Evolutionary conservation across 2,797 vertebrate genomes (phyloP).

Genomic region (Trichosurus vulpecula): DNA sequence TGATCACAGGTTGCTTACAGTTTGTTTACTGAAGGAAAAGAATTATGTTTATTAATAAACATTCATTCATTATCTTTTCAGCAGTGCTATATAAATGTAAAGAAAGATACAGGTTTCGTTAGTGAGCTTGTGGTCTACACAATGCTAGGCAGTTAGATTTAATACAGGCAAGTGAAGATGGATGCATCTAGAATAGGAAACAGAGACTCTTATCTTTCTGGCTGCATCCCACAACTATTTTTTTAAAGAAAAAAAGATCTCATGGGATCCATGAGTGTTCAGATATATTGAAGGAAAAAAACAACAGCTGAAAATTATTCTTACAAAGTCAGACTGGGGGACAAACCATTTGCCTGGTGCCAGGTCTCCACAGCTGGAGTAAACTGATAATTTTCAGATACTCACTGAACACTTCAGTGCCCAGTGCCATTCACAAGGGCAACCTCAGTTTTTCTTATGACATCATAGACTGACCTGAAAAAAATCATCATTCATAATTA

Average conservation of each 20-base stretch:
- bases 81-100: not conserved
- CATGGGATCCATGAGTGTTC: not conserved
- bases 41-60: constrained; percentile 32
- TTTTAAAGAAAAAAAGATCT: constrained; percentile 1
- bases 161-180: not conserved
- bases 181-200: not conserved
- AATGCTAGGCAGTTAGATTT: not conserved
- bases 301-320: not conserved
- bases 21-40: constrained; percentile 28
- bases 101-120: not conserved
- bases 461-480: not conserved
- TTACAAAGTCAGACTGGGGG: not conserved
- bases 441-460: not conserved
- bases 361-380: not conserved
- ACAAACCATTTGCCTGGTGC: not conserved
- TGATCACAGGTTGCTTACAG: constrained; percentile 7
- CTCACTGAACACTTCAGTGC: not conserved
- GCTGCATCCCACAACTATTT: not conserved
- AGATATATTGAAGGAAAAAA: not conserved
- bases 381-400: not conserved
- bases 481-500: not conserved
- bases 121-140: not conserved
- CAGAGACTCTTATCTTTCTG: not conserved
- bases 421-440: not conserved
- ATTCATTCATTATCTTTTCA: constrained; percentile 24